Evolutionary conservation across 2,888 invertebrate species (phyloP), one percentile per base, ranked within the genome.

Genomic region (Cordilura impudica): DNA sequence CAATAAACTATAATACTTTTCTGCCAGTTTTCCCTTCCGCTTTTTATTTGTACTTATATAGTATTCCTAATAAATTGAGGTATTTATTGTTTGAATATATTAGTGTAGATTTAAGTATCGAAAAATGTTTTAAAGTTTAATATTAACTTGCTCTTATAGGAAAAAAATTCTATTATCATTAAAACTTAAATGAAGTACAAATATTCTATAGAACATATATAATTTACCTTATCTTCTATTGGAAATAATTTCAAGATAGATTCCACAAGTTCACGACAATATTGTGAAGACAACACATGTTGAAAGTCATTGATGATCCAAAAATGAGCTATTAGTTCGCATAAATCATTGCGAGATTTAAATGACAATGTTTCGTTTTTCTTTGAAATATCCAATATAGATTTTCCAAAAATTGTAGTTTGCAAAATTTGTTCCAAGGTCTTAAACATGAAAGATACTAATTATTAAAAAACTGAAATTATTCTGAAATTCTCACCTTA

Each of bases 1-100:
- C 61, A 61, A 61, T 56, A 56, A 56, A 56, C 56, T 56, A 56
- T 56, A 56, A 56, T 56, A 56, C 35, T 56, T 56, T 56, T 56
- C 56, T 35, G 35, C 56, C 31, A 56, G 56, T 56, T 56, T 56
- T 63, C 63, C 63, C 26, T 63, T 63, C 63, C 47, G 45, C 63
- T 63, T 63, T 63, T 63, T 47, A 67, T 67, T 67, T 67, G 67
- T 67, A 53, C 67, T 67, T 67, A 67, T 67, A 67, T 67, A 67
- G 56, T 67, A 67, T 67, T 67, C 67, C 67, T 67, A 67, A 67
- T 53, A 67, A 67, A 67, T 67, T 45, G 67, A 63, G 29, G 63
- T 63, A 63, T 63, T 56, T 31, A 56, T 56, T 35, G 35, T 21
- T 56, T 56, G 56, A 56, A 56, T 56, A 56, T 56, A 56, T 56